Base-by-base conservation (phyloP, 2,888 invertebrate genomes). In the Palloptera scutellata region DNA sequence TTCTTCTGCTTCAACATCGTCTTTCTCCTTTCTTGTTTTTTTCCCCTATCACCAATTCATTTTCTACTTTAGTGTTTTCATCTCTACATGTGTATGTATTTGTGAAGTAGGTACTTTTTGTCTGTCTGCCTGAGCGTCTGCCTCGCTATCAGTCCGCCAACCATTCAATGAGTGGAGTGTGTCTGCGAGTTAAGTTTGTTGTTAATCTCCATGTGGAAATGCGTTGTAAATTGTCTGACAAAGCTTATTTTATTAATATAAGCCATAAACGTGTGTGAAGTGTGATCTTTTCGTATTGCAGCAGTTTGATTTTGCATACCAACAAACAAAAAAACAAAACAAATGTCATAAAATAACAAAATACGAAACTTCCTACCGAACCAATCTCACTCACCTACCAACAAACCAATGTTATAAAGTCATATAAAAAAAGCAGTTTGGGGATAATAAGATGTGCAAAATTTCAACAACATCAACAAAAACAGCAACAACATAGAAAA, bases 191-290 rank as follows among this genome's bases (percentile, higher is more conserved):
- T 30, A 30, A 30, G 6, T 30, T 30, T 6, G 61, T 61, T 79
- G 77, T 75, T 79, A 80, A 79, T 80, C 79, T 80, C 80, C 78
- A 76, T 76, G 79, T 78, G 79, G 79, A 79, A 80, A 80, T 80
- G 79, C 79, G 79, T 79, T 79, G 80, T 79, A 78, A 79, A 79
- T 79, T 78, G 78, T 76, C 80, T 79, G 79, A 79, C 79, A 79
- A 79, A 79, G 79, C 80, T 80, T 80, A 79, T 79, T 79, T 79
- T 79, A 79, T 80, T 79, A 80, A 79, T 78, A 79, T 78, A 80
- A 80, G 77, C 78, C 45, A 61, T 61, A 66, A 66, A 66, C 57
- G 61, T 61, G n/a, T 42, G 77, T 55, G 43, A 13, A 42, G 20
- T 61, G 64, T 54, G 43, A 60, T 68, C 70, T 63, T 61, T n/a